A percentile compares a stretch with the other conserved stretches of the same genome.
Conservation (phyloP, 1,140 invertebrate species). For the Probaryconus sp. region DNA sequence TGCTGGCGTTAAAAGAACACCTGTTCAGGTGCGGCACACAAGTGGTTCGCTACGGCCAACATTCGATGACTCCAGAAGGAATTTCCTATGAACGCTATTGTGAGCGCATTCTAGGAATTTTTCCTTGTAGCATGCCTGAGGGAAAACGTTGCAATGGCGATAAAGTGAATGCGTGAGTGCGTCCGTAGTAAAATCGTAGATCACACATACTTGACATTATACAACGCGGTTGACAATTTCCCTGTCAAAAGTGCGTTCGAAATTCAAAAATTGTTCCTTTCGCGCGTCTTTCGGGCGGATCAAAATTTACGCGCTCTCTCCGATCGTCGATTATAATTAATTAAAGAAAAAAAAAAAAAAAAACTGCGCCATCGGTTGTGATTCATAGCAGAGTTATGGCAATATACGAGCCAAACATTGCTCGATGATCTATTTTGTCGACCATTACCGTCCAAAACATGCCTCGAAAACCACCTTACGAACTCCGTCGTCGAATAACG, state of each 20-base stretch:
- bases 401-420: constrained; percentile 36
- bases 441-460: constrained; percentile 8
- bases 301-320: too few species aligned
- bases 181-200: constrained; percentile 36
- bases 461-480: background rate
- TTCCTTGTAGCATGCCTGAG: constrained; percentile 8
- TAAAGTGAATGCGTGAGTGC: constrained; percentile 49
- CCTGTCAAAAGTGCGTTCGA: too few species aligned
- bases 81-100: too few species aligned
- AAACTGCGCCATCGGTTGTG: constrained; percentile 37
- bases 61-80: too few species aligned
- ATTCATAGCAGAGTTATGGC: constrained; percentile 48
- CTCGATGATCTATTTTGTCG: constrained; percentile 3
- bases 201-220: constrained; percentile 21
- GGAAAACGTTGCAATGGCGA: constrained; percentile 43
- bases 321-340: background rate
- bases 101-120: too few species aligned
- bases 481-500: background rate
- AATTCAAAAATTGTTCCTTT: too few species aligned
- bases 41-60: too few species aligned
- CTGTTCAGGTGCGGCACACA: too few species aligned
- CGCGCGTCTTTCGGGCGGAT: background rate
- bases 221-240: too few species aligned
- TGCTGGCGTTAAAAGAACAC: too few species aligned
- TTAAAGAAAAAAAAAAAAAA: background rate